These are phyloP conservation scores for Cecropterus lyciades DNA, from an alignment of 1,140 invertebrate species.

Conservation along the genomic window DNA sequence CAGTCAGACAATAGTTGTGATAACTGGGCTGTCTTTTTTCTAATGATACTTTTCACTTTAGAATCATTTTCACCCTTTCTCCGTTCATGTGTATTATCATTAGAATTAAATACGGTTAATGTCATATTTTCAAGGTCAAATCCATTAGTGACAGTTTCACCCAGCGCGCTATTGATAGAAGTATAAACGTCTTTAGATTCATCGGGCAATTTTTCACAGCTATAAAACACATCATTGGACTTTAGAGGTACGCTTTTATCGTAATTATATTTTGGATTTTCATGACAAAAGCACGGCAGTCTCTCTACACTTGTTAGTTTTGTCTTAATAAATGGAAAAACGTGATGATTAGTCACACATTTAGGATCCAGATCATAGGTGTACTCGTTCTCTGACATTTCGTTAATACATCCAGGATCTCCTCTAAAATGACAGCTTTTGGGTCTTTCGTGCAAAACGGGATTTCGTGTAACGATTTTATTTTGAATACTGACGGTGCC, in stretches of 20 bases:
- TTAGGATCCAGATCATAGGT: conserved; percentile 52
- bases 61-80: neutral
- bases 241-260: conserved; percentile 24
- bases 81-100: neutral
- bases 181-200: neutral
- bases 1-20: conserved; percentile 49
- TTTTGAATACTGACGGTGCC: neutral
- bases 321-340: conserved; percentile 52
- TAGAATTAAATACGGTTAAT: neutral
- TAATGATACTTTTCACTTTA: conserved; percentile 33
- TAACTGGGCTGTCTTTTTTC: conserved; percentile 51
- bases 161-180: neutral
- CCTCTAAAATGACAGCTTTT: conserved; percentile 52
- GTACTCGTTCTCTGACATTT: conserved; percentile 40
- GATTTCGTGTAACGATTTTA: neutral
- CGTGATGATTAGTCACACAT: conserved; percentile 33
- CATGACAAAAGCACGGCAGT: conserved; percentile 57
- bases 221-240: conserved; percentile 45
- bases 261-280: conserved; percentile 34
- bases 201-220: conserved; percentile 47
- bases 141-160: neutral
- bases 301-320: conserved; percentile 46
- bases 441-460: conserved; percentile 30
- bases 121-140: conserved; percentile 15
- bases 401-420: conserved; percentile 52